Evolutionary conservation across 2,113 vertebrate genomes (phyloP), one percentile per base, ranked within the genome.

Genomic region (Gobius niger): DNA sequence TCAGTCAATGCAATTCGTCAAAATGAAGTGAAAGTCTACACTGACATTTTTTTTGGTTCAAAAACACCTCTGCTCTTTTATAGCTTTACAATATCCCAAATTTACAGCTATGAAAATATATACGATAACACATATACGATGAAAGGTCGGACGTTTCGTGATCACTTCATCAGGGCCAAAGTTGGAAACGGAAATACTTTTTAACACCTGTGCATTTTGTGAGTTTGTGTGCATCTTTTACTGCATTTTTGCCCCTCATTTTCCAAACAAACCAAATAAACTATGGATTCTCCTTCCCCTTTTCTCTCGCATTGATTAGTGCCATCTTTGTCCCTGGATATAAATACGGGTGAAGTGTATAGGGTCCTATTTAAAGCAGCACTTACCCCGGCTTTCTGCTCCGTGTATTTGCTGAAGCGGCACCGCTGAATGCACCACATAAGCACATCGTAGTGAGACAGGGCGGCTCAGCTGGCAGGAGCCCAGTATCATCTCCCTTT

Each of bases 1-100:
- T 47, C 24, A 19, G 77, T 75, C 74, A 75, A 76, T 77, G 78
- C 66, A 44, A 86, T 82, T 61, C 67, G 78, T 83, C 76, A 77
- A 72, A 71, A 49, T 34, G 18, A 65, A 67, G 67, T 13, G 5
- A 51, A 76, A 64, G 69, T 59, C 47, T 49, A 50, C 67, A 63
- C 63, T 46, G 49, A 53, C 42, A 54, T 67, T 73, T 72, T 67
- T 72, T 57, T 72, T 69, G 64, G 60, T 65, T 67, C 51, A 46
- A 16, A 69, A 81, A 75, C 7, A 51, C 62, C 15, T 80, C 51
- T 47, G 67, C 47, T 82, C 64, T 46, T 57, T 50, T 7, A 46
- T 34, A 7, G n/a, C 24, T 34, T 34, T 34, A 34, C 24, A 34
- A 4, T 34, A 34, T 34, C 24, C 24, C 5, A 34, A 34, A 34